Evolutionary conservation across 23 tunicate species (phyloP).

Genomic region (Trididemnum clinides): DNA sequence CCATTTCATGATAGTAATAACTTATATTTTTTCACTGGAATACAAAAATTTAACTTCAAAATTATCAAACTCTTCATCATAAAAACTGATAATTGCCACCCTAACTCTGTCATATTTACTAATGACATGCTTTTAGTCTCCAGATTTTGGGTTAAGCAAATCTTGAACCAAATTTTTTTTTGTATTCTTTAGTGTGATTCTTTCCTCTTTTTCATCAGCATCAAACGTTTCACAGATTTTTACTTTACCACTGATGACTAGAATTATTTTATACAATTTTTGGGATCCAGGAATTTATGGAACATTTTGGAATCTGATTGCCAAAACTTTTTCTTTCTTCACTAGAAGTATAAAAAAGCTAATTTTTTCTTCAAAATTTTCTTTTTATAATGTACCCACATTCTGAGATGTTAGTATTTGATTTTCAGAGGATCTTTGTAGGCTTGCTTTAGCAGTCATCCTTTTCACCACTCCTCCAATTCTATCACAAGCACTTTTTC

Average conservation of each 20-base stretch:
- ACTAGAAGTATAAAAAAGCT: not conserved
- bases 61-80: too few species aligned
- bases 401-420: not conserved
- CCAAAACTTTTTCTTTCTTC: not conserved
- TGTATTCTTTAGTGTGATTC: not conserved
- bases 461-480: too few species aligned
- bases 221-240: not conserved
- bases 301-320: too few species aligned
- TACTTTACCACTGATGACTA: not conserved
- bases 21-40: not conserved
- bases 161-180: too few species aligned
- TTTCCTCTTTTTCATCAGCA: not conserved
- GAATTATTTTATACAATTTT: not conserved
- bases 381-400: not conserved
- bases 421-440: not conserved
- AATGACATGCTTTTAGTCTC: not conserved
- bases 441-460: not conserved
- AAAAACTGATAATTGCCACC: not conserved
- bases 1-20: not conserved
- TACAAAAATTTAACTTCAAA: not conserved
- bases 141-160: not conserved
- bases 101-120: not conserved
- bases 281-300: too few species aligned
- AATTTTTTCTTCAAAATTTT: not conserved
- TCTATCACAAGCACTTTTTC: too few species aligned